Conservation (phyloP, 2,113 vertebrate genomes). For the Sapajus apella region DNA sequence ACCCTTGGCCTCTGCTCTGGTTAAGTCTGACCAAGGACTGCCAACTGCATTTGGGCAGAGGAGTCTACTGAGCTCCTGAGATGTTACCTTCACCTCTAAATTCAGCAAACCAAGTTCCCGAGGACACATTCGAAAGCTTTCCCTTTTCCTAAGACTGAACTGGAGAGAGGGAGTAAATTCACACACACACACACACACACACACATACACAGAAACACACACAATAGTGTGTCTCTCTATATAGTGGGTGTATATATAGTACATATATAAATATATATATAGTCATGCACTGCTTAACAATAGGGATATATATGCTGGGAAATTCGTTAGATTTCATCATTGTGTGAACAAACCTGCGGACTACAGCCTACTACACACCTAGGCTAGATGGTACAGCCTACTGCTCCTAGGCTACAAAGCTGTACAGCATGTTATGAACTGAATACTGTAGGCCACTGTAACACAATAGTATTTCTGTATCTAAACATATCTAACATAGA, state of each 20-base stretch:
- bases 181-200: not conserved
- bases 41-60: not conserved
- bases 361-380: not conserved
- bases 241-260: not conserved
- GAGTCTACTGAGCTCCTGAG: not conserved
- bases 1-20: not conserved
- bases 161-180: constrained; percentile 2
- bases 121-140: not conserved
- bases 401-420: not conserved
- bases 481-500: not conserved
- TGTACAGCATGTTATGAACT: not conserved
- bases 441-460: not conserved
- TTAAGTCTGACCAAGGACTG: not conserved
- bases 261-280: not conserved
- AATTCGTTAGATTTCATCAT: not conserved
- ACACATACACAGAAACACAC: not conserved
- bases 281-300: not conserved
- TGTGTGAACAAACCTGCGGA: not conserved
- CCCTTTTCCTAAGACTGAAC: not conserved
- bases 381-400: not conserved
- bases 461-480: not conserved
- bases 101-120: not conserved
- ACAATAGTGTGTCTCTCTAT: not conserved
- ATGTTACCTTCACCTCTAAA: not conserved
- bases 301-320: not conserved